Conservation (phyloP, 2,888 invertebrate species). For the Clostera curtula region DNA sequence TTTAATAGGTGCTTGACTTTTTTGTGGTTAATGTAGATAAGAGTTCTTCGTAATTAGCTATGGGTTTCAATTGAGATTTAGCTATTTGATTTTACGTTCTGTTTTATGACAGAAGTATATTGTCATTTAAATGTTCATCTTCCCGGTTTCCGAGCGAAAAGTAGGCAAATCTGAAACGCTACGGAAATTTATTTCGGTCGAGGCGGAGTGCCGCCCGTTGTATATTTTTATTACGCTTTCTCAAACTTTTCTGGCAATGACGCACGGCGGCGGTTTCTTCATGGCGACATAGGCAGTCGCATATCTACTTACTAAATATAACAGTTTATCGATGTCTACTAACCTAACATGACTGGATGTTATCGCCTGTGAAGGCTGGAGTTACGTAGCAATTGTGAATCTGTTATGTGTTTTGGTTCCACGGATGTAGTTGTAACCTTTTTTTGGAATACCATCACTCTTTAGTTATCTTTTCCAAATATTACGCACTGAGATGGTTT, state of each 20-base stretch:
- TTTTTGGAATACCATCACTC: too few relatives aligned
- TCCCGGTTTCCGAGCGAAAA: conserved; percentile 28
- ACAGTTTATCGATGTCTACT: conserved; percentile 70
- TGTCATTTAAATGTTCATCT: conserved; percentile 39
- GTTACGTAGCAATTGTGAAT: conserved; percentile 63
- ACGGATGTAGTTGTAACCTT: too few relatives aligned
- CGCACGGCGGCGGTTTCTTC: conserved; percentile 57
- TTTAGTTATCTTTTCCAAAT: too few relatives aligned
- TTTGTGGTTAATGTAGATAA: too few relatives aligned
- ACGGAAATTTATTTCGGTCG: conserved; percentile 59
- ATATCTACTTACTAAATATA: conserved; percentile 45
- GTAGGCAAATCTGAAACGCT: conserved; percentile 29
- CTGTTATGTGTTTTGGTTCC: background rate
- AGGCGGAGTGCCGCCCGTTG: conserved; percentile 41
- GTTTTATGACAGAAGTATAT: conserved; percentile 35
- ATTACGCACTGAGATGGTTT: too few relatives aligned
- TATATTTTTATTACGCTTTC: conserved; percentile 43
- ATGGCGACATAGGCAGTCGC: conserved; percentile 44
- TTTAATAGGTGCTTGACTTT: too few relatives aligned
- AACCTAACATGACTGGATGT: conserved; percentile 64
- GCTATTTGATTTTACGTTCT: conserved; percentile 13
- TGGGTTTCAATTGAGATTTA: too few relatives aligned
- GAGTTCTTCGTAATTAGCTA: too few relatives aligned
- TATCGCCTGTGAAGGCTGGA: conserved; percentile 60
- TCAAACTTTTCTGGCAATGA: conserved; percentile 50